Evolutionary conservation across 2,888 invertebrate genomes (phyloP), one percentile per base, ranked within the genome.

Genomic region (Drosophila diplacantha): DNA sequence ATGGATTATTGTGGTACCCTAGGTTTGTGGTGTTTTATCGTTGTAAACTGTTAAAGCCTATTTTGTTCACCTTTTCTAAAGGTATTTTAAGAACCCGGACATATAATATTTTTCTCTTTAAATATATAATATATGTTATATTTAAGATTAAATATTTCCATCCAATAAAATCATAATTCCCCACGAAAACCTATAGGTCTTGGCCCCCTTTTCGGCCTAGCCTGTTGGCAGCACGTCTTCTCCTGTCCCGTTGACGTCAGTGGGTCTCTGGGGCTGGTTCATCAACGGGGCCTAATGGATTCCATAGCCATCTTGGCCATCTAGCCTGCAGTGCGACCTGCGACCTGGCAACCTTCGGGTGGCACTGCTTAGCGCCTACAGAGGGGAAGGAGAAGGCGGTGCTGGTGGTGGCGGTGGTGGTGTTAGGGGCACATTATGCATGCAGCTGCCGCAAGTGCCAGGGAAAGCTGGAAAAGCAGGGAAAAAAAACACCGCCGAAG

Each of bases 361-460:
- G 44, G 18, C 29, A 18, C 29, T 44, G 44, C 44, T 29, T 29
- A 44, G 44, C 18, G 26, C 44, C 7, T 7, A 3, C 7, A 2
- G 7, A 6, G 32, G 34, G 32, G 14, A 7, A 4, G 50, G 18
- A 29, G 29, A 11, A 11, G 47, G 24, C 14, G 49, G 16, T 38
- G 49, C 39, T 16, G 49, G 16, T 38, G 49, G 41, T 70, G 31
- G 11, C 8, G 38, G 34, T 20, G 49, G 16, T 29, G 49, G 47
- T 70, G 20, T n/a, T 47, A 20, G 32, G 31, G 50, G 51, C 72
- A 70, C 83, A 78, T 78, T 78, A 83, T 83, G 72, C 82, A 78
- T 78, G 78, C 81, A 83, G 62, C 72, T 71, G 78, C 75, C 65
- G 70, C 74, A 74, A 75, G 73, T 72, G 44, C 60, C 64, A 52